A percentile compares a stretch with the other conserved stretches of the same genome.
Conservation (phyloP, 92 coral and sea anemone species). For the Umimayanthus chanpuru region DNA sequence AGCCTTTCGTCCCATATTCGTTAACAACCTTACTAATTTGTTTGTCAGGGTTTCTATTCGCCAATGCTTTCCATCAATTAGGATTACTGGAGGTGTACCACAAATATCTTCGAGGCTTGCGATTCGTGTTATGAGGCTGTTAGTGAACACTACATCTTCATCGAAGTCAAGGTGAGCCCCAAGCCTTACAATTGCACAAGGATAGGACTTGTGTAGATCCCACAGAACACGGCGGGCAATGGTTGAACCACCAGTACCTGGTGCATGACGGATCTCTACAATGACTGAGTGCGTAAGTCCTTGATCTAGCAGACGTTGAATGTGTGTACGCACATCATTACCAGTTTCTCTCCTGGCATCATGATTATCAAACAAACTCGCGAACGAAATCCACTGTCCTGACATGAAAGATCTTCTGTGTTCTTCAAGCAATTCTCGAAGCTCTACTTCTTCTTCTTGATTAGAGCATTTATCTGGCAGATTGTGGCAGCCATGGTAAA, state of each 20-base stretch:
- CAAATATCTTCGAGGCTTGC: slow-evolving; percentile 73
- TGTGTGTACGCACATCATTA: slow-evolving; percentile 65
- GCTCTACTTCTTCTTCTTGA: slow-evolving; percentile 55
- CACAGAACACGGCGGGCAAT: slow-evolving; percentile 89
- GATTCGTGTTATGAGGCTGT: slow-evolving; percentile 69
- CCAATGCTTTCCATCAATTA: slow-evolving; percentile 82
- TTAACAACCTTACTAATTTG: slow-evolving; percentile 64
- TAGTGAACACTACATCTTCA: slow-evolving; percentile 68
- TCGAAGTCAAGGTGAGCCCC: slow-evolving; percentile 62
- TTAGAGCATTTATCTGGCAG: slow-evolving; percentile 43
- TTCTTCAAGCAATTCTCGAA: slow-evolving; percentile 57
- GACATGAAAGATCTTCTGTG: slow-evolving; percentile 84
- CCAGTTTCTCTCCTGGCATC: slow-evolving; percentile 78
- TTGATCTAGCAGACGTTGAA: slow-evolving; percentile 75
- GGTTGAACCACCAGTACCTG: slow-evolving; percentile 93
- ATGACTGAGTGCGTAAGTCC: slow-evolving; percentile 61
- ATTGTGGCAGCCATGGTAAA: slow-evolving; percentile 77
- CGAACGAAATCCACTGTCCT: slow-evolving; percentile 79
- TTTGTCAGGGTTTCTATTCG: slow-evolving; percentile 68
- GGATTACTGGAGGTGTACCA: slow-evolving; percentile 68
- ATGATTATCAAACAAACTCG: slow-evolving; percentile 73
- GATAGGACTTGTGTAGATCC: slow-evolving; percentile 83
- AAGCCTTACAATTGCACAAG: slow-evolving; percentile 79
- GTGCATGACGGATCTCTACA: slow-evolving; percentile 83
- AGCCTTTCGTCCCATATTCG: slow-evolving; percentile 71